Base-by-base conservation (phyloP, 2,888 invertebrate genomes). In the Brachycybe producta region DNA sequence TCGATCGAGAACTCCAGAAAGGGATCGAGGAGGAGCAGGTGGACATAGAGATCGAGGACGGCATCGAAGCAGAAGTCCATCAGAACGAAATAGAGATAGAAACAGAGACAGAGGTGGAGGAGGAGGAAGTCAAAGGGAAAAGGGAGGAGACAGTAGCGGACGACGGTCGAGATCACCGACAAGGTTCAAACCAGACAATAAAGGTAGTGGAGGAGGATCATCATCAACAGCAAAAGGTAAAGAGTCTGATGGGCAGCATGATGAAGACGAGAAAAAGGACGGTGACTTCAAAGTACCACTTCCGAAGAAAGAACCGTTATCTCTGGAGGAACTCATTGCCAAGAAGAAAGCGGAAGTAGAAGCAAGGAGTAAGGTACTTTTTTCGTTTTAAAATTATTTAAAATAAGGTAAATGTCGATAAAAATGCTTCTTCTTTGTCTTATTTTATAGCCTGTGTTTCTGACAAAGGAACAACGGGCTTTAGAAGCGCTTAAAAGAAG, bases 261-360 rank as follows among this genome's bases (percentile, higher is more conserved):
- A n/a, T 5, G 73, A 73, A 11, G 70, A 70, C 19, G 42, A 54
- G 28, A 56, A 55, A 34, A 41, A 47, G 36, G 47, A 53, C 13
- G 34, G 51, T 19, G 50, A 60, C 26, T 39, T 57, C 0, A 80
- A 80, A 59, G 19, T 24, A 5, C 36, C 17, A 19, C 2, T 15
- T 1, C 62, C 64, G 19, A 64, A 65, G 48, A 55, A 58, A 42
- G 94, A 95, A 64, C 98, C 98, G 0, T 70, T 97, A 15, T 97
- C 97, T 4, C 70, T 99, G 50, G 98, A 98, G 66, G 95, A 99
- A 65, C 67, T 99, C 35, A 70, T 98, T 42, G 84, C 88, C 0
- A 94, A 92, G 68, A 94, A 94, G 65, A 94, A 97, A 64, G 88
- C 88, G 0, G 94, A 94, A 64, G 92, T 95, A 66, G 86, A 84